A percentile compares a stretch with the other conserved stretches of the same genome.
Evolutionary conservation across 2,888 invertebrate species (phyloP).

Genomic region (Argyresthia goedartella): DNA sequence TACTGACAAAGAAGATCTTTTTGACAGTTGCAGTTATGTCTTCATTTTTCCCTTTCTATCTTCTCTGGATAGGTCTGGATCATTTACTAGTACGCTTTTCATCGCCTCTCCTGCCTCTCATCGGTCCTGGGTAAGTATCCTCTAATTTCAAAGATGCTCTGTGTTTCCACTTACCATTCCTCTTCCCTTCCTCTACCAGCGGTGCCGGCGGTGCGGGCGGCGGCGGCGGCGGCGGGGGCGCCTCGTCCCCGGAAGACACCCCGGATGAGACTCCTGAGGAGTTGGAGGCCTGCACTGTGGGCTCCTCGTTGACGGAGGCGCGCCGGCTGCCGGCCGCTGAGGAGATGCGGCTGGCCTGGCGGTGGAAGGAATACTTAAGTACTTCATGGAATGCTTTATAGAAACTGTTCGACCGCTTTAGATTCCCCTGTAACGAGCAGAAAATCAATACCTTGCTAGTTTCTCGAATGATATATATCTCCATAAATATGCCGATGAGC

Average conservation of each 20-base stretch:
- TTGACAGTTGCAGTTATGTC: too few relatives aligned
- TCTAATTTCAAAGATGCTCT: too few relatives aligned
- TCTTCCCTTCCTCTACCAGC: slow-evolving; percentile 72
- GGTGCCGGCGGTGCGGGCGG: slow-evolving; percentile 69
- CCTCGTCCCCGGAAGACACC: slow-evolving; percentile 54
- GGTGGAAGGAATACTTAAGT: slow-evolving; percentile 26
- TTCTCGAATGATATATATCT: too few relatives aligned
- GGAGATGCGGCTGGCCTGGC: slow-evolving; percentile 54
- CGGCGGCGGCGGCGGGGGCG: slow-evolving; percentile 81
- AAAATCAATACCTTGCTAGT: too few relatives aligned
- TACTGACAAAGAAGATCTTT: not conserved
- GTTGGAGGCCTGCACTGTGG: slow-evolving; percentile 36
- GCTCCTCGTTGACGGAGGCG: slow-evolving; percentile 48
- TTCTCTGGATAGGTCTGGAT: not conserved
- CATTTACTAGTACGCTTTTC: too few relatives aligned
- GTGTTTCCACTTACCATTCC: too few relatives aligned
- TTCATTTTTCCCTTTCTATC: not conserved
- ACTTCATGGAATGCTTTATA: too few relatives aligned
- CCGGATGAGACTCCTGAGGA: slow-evolving; percentile 59
- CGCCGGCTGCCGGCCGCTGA: slow-evolving; percentile 59
- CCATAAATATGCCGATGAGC: too few relatives aligned
- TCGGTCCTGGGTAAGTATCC: too few relatives aligned
- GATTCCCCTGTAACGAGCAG: too few relatives aligned
- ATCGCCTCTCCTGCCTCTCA: too few relatives aligned
- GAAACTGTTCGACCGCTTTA: too few relatives aligned